Base-by-base conservation (phyloP, 2,888 invertebrate species). In the Dicroscelio sp. region DNA sequence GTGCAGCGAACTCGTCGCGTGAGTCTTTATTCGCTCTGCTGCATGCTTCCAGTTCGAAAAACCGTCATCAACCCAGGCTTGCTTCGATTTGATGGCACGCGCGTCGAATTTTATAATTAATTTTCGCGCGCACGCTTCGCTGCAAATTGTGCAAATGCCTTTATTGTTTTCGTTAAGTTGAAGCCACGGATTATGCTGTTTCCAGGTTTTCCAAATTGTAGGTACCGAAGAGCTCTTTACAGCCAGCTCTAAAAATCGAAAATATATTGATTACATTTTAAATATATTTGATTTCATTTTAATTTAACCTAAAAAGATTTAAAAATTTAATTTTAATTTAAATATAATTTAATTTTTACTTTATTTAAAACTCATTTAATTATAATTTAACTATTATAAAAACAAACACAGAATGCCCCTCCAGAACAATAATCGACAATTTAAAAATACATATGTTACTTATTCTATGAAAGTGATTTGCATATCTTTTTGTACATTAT, bases 141-240 rank as follows among this genome's bases (percentile, higher is more conserved):
- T 79, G 38, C 78, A 86, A 52, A 60, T 71, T 58, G 23, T 78
- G 71, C 76, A 86, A 76, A 69, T 67, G 23, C 23, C 86, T 67
- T 35, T 76, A 31, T 69, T n/a, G 27, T 75, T 75, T 30, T 38
- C 48, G 33, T 58, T 79, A 12, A 79, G 58, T 35, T 52, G 60
- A 55, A 86, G 71, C 86, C 78, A 79, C 38, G 71, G 86, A 86
- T 86, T 69, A 14, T 69, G 58, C 33, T 86, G 27, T 25, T 86
- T 55, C 86, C 69, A 86, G 27, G 27, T 43, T 38, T 78, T 78
- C 38, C 38, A 60, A 78, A 27, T 27, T 78, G 60, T 25, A 20
- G 60, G 78, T n/a, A 78, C 63, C 30, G 78, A 78, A 38, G 60
- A 76, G 60, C 25, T 76, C 60, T 73, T 73, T 30, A 73, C 73